phyloP scores from a whole-genome alignment of 2,888 invertebrate genomes.

The Erebia ligea region DNA sequence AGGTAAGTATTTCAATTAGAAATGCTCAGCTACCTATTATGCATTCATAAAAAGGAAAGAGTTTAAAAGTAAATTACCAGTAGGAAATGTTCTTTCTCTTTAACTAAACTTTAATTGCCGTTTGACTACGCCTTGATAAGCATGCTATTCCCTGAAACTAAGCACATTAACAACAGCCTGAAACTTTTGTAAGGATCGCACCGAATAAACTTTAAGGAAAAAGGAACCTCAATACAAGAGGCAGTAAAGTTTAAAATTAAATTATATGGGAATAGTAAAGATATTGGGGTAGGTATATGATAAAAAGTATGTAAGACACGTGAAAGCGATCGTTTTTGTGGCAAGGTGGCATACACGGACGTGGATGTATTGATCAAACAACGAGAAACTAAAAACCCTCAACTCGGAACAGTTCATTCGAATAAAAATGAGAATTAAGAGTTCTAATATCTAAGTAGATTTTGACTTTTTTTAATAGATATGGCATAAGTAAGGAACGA shows the following conservation, averaged over 20 bases:
- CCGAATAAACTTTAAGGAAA: neutral
- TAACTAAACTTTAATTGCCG: neutral
- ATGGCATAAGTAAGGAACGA: too few relatives aligned
- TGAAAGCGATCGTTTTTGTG: conserved; percentile 42
- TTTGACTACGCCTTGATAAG: neutral
- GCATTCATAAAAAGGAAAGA: too few relatives aligned
- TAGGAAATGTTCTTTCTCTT: neutral
- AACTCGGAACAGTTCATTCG: neutral
- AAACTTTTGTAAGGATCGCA: neutral
- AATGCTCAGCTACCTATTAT: too few relatives aligned
- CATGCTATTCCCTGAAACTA: conserved; percentile 1
- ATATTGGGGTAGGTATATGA: neutral
- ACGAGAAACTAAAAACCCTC: conserved; percentile 43
- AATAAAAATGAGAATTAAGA: neutral
- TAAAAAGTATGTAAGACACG: conserved; percentile 25
- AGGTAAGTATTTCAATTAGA: too few relatives aligned
- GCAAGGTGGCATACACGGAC: conserved; percentile 55
- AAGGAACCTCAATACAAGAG: neutral
- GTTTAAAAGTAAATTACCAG: too few relatives aligned
- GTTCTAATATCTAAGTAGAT: neutral
- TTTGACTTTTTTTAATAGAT: too few relatives aligned
- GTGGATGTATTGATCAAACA: conserved; percentile 70
- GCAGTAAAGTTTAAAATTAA: neutral
- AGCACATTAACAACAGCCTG: neutral
- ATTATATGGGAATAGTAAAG: neutral